Evolutionary conservation across 2,888 invertebrate genomes (phyloP), one percentile per base, ranked within the genome.

Genomic region (Rhogogaster chlorosoma): DNA sequence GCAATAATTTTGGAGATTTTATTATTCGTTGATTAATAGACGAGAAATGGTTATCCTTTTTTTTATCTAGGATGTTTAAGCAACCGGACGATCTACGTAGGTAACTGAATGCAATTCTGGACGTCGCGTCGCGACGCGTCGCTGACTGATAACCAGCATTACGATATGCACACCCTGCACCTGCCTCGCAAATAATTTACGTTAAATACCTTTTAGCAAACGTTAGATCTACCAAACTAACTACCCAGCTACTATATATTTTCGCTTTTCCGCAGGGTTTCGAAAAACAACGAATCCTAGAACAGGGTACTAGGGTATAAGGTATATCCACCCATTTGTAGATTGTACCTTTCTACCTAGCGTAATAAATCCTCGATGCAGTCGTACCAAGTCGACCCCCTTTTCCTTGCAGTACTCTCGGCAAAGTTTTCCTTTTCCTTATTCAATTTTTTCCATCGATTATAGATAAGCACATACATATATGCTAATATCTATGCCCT

Each of bases 171-270:
- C 36, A 22, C 2, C 26, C 15, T 10, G 73, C 42, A 22, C 61
- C 61, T 45, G 73, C 42, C n/a, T 18, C 45, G 10, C 42, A 29
- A 73, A 73, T 42, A 42, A 73, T 73, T 73, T 42, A 73, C n/a
- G 42, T 73, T 73, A 73, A 73, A 73, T 73, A 73, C 73, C 73
- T 73, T 73, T 73, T 42, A 73, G 73, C 42, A 42, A 73, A 73
- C 38, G n/a, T 5, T 73, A 18, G 4, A 67, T 26, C 67, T 32
- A 32, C 29, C 67, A 32, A 67, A 0, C 15, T 67, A 32, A 22
- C 61, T 67, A 67, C 32, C 67, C 18, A 67, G 0, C 32, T 32
- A 32, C 67, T 32, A 32, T 67, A 32, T 67, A 53, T 53, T 53
- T 53, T 67, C 32, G 67, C 67, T 32, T 67, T 67, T 67, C 32